These are phyloP conservation scores for Oryctes rhinoceros DNA, from an alignment of 1,140 invertebrate genomes.

Conservation along the genomic window DNA sequence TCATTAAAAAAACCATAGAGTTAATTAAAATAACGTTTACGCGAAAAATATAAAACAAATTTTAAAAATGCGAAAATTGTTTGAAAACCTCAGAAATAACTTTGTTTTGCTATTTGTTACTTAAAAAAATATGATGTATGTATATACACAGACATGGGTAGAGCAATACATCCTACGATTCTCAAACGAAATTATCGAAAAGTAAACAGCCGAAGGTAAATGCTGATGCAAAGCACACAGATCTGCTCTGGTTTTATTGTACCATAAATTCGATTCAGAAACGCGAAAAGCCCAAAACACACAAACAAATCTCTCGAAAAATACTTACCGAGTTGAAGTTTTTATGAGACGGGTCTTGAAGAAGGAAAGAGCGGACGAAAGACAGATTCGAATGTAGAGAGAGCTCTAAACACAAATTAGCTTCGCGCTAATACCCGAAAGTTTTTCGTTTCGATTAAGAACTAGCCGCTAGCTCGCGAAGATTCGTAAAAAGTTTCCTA, in stretches of 20 bases:
- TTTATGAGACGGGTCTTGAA: conserved; percentile 20
- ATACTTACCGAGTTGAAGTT: conserved; percentile 27
- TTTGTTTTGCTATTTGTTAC: no score
- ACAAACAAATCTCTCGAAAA: conserved; percentile 27
- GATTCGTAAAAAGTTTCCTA: neutral
- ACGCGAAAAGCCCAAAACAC: conserved; percentile 27
- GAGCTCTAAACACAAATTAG: neutral
- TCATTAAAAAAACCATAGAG: no score
- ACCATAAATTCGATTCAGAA: conserved; percentile 31
- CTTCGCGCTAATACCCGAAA: neutral
- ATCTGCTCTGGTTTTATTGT: neutral
- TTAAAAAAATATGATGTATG: no score
- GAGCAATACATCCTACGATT: neutral
- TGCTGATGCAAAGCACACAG: neutral
- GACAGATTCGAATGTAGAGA: neutral
- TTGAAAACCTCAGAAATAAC: no score
- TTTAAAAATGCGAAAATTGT: no score
- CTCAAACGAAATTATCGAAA: conserved; percentile 28
- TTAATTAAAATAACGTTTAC: no score
- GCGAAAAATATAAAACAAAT: no score
- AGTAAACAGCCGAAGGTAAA: conserved; percentile 5
- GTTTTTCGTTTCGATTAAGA: neutral
- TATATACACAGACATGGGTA: neutral
- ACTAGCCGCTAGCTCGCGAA: neutral
- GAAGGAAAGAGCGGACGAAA: conserved; percentile 13